A percentile compares a stretch with the other conserved stretches of the same genome.
These are phyloP conservation scores for Oasisia sp. DNA, from an alignment of 2,888 invertebrate genomes.

Conservation along the genomic window DNA sequence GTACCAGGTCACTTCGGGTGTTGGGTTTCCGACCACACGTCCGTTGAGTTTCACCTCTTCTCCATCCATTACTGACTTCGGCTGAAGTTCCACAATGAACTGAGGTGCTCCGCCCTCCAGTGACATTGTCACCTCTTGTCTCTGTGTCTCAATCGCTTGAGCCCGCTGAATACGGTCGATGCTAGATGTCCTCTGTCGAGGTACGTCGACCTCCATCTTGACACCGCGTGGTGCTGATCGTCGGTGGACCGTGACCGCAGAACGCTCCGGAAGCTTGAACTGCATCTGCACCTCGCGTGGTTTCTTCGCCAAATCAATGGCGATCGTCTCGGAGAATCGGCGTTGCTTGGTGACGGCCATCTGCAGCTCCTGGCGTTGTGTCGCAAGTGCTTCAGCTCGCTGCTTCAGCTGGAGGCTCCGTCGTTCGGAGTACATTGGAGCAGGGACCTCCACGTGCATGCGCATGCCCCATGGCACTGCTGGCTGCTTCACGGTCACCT, in stretches of 20 bases:
- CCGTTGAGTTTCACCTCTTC: constrained; percentile 60
- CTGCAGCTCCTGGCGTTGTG: constrained; percentile 40
- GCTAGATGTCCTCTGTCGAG: constrained; percentile 27
- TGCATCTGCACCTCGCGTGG: constrained; percentile 52
- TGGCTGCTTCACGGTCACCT: constrained; percentile 35
- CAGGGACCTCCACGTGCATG: constrained; percentile 44
- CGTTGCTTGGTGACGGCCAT: constrained; percentile 36
- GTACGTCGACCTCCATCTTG: constrained; percentile 39
- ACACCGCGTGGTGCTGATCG: constrained; percentile 34
- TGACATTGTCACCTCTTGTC: constrained; percentile 40
- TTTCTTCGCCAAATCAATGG: constrained; percentile 38
- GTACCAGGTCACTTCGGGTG: constrained; percentile 95
- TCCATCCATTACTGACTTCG: constrained; percentile 58
- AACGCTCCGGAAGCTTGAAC: constrained; percentile 45
- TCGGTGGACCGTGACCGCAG: constrained; percentile 35
- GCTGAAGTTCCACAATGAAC: constrained; percentile 41
- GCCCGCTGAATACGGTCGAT: constrained; percentile 31
- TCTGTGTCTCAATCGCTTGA: constrained; percentile 41
- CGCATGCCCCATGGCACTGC: constrained; percentile 38
- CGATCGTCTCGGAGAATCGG: constrained; percentile 41
- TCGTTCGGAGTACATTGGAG: constrained; percentile 26
- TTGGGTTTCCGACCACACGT: constrained; percentile 85
- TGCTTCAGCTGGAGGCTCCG: constrained; percentile 36
- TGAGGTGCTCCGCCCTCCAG: constrained; percentile 40
- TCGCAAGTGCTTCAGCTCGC: constrained; percentile 37